These are phyloP conservation scores for Orcinus orca DNA, from an alignment of 2,113 vertebrate species.

Conservation along the genomic window DNA sequence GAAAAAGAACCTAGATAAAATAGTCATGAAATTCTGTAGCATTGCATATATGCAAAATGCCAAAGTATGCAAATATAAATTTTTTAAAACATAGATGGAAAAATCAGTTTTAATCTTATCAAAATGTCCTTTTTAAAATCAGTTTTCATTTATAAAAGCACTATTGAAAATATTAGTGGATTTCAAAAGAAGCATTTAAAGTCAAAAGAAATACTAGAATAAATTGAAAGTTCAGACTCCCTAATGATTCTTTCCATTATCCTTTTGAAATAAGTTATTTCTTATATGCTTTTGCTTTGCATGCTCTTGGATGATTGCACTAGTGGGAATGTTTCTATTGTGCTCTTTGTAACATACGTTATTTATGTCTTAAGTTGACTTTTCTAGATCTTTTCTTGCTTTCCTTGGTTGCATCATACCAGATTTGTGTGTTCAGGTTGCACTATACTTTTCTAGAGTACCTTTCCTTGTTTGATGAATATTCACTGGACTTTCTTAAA, in stretches of 20 bases:
- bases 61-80: not conserved
- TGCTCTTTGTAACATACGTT: not conserved
- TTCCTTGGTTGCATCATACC: not conserved
- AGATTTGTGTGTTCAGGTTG: not conserved
- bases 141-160: conserved; percentile 6
- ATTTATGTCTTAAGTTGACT: conserved; percentile 6
- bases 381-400: conserved; percentile 33
- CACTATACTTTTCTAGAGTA: not conserved
- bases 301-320: conserved; percentile 10
- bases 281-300: conserved; percentile 55
- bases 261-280: conserved; percentile 35
- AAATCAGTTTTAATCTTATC: not conserved
- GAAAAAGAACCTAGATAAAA: not conserved
- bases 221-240: conserved; percentile 29
- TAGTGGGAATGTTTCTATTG: conserved; percentile 23
- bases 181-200: conserved; percentile 68
- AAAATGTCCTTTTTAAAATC: not conserved
- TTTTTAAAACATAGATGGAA: not conserved
- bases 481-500: not conserved
- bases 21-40: conserved; percentile 14
- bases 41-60: not conserved
- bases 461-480: not conserved
- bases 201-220: conserved; percentile 32
- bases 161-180: not conserved
- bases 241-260: not conserved